These are phyloP conservation scores for Notoglanidium macrostoma DNA, from an alignment of 2,797 vertebrate species.

Conservation along the genomic window DNA sequence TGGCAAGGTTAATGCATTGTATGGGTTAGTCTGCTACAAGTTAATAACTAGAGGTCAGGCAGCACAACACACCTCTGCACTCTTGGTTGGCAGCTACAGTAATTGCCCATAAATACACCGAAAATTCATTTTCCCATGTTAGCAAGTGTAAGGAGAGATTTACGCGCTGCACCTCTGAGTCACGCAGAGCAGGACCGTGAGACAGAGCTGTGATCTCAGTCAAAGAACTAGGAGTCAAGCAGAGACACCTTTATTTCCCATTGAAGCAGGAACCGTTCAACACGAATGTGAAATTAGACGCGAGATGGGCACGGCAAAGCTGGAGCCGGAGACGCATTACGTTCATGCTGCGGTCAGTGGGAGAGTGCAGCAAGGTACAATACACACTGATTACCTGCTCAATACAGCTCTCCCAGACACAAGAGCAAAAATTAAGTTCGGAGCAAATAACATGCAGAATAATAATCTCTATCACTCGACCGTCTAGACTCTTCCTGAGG, in stretches of 20 bases:
- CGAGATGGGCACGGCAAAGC: slow-evolving; percentile 16
- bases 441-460: slow-evolving; percentile 5
- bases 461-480: not conserved
- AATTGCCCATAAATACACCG: slow-evolving; percentile 10
- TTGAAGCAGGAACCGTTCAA: slow-evolving; percentile 12
- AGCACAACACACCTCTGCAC: not conserved
- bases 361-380: slow-evolving; percentile 25
- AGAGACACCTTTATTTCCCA: slow-evolving; percentile 29
- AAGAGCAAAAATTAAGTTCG: slow-evolving; percentile 10
- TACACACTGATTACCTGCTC: slow-evolving; percentile 39
- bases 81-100: slow-evolving; percentile 21
- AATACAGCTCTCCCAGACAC: not conserved
- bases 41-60: slow-evolving; percentile 20
- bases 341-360: slow-evolving; percentile 39
- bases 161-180: slow-evolving; percentile 1
- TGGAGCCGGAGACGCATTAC: slow-evolving; percentile 37
- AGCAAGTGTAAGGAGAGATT: slow-evolving; percentile 28
- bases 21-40: not conserved
- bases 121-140: slow-evolving; percentile 25
- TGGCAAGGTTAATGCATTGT: not conserved
- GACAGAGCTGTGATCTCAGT: slow-evolving; percentile 4
- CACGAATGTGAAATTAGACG: slow-evolving; percentile 41
- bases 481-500: slow-evolving; percentile 17
- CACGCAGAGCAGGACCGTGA: slow-evolving; percentile 17
- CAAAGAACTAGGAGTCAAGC: slow-evolving; percentile 27